phyloP scores from a whole-genome alignment of 2,797 vertebrate genomes.

The Sebastes umbrosus region DNA sequence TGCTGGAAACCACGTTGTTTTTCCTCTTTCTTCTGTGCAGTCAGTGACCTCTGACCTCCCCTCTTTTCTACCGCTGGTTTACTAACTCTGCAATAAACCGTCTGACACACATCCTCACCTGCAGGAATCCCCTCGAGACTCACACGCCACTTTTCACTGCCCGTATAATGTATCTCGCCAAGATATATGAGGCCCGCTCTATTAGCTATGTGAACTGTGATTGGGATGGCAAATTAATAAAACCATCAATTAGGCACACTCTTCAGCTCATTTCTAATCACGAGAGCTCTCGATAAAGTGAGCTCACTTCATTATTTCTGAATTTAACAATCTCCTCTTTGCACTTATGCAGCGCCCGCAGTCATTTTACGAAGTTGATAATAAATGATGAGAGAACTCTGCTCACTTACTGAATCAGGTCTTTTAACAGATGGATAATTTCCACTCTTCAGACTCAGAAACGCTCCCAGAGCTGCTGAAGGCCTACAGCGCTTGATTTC shows the following conservation, averaged over 20 bases:
- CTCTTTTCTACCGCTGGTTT: background rate
- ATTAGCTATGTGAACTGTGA: background rate
- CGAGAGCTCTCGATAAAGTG: slow-evolving; percentile 5
- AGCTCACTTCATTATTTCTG: slow-evolving; percentile 49
- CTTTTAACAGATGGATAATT: slow-evolving; percentile 10
- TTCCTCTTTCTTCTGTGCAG: background rate
- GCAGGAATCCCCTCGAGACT: background rate
- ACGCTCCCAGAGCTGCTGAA: background rate
- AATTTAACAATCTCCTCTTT: slow-evolving; percentile 28
- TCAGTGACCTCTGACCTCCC: background rate
- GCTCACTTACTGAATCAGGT: slow-evolving; percentile 10
- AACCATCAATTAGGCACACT: slow-evolving; percentile 34
- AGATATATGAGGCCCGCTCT: background rate
- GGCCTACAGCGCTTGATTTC: background rate
- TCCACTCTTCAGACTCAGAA: background rate
- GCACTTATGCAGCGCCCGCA: background rate
- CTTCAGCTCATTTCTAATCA: slow-evolving; percentile 22
- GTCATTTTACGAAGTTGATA: slow-evolving; percentile 38
- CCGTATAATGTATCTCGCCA: background rate
- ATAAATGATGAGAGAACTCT: slow-evolving; percentile 30
- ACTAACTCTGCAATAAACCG: background rate
- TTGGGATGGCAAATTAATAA: slow-evolving; percentile 27
- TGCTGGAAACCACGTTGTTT: background rate
- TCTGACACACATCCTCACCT: background rate
- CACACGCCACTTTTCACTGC: background rate